Conservation (phyloP, 2,888 invertebrate species). For the Drosophila robusta region DNA sequence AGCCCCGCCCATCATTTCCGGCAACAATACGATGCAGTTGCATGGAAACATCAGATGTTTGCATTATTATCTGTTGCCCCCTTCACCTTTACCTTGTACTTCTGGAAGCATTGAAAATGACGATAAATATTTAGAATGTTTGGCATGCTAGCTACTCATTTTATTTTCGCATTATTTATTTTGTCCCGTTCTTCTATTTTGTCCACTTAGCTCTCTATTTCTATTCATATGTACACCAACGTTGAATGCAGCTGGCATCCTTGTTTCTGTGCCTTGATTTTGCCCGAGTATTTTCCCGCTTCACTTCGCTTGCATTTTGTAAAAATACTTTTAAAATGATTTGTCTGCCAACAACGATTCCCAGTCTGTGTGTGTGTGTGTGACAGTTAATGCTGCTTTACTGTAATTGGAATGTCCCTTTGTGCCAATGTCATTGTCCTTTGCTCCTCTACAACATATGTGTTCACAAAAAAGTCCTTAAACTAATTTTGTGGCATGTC, state of each 20-base stretch:
- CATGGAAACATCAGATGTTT: constrained; percentile 21
- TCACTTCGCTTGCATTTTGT: constrained; percentile 61
- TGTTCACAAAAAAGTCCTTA: constrained; percentile 57
- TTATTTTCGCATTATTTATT: not conserved
- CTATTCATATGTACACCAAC: constrained; percentile 27
- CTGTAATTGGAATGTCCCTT: constrained; percentile 70
- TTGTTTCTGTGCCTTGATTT: constrained; percentile 23
- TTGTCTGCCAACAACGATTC: constrained; percentile 58
- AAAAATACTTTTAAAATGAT: constrained; percentile 74
- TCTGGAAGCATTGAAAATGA: not conserved
- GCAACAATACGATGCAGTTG: constrained; percentile 15
- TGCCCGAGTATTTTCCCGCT: constrained; percentile 39
- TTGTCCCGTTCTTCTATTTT: not conserved
- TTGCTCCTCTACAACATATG: constrained; percentile 35
- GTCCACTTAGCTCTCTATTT: not conserved
- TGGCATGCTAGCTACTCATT: not conserved
- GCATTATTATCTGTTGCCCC: not conserved
- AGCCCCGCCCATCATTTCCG: constrained; percentile 6
- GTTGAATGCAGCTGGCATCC: constrained; percentile 30
- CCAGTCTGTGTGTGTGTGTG: constrained; percentile 15
- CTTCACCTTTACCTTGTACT: not conserved
- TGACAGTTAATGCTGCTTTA: constrained; percentile 51
- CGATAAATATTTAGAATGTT: not conserved
- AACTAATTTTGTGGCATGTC: constrained; percentile 80
- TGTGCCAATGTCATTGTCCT: constrained; percentile 46